phyloP scores from a whole-genome alignment of 2,888 invertebrate genomes.

The Schizotus pectinicornis region DNA sequence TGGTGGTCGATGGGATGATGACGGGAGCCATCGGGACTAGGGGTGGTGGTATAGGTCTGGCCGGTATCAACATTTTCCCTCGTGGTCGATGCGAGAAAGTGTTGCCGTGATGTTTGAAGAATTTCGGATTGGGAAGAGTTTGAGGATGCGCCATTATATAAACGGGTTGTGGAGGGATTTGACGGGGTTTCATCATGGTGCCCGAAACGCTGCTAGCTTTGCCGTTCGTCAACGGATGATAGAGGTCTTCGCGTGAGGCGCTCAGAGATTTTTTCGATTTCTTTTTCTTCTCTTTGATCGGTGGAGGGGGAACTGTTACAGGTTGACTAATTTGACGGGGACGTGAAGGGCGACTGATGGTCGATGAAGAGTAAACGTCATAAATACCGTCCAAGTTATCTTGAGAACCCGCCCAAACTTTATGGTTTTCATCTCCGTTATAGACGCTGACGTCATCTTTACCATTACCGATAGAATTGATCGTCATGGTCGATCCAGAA shows the following conservation, averaged over 20 bases:
- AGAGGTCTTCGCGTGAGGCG: conserved; percentile 62
- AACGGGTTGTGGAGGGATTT: conserved; percentile 52
- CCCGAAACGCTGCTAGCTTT: conserved; percentile 55
- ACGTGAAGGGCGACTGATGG: conserved; percentile 70
- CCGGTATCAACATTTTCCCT: conserved; percentile 64
- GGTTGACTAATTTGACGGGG: conserved; percentile 83
- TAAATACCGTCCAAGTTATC: conserved; percentile 77
- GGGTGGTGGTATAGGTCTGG: conserved; percentile 60
- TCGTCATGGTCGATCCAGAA: conserved; percentile 66
- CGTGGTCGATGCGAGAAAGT: conserved; percentile 60
- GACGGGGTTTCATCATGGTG: conserved; percentile 59
- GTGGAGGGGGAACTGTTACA: conserved; percentile 79
- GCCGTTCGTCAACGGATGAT: conserved; percentile 63
- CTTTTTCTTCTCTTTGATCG: conserved; percentile 69
- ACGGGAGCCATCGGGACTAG: conserved; percentile 56
- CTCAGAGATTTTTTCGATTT: conserved; percentile 62
- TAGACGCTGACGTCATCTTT: conserved; percentile 84
- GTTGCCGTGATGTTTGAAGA: conserved; percentile 58
- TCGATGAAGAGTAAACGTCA: conserved; percentile 69
- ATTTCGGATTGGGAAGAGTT: conserved; percentile 58
- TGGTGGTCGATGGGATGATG: conserved; percentile 62
- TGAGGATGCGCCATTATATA: conserved; percentile 56
- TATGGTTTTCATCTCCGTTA: conserved; percentile 93
- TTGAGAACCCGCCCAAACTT: conserved; percentile 84
- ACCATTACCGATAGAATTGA: conserved; percentile 64